Conservation (phyloP, 2,888 invertebrate genomes). For the Cactoblastis cactorum region DNA sequence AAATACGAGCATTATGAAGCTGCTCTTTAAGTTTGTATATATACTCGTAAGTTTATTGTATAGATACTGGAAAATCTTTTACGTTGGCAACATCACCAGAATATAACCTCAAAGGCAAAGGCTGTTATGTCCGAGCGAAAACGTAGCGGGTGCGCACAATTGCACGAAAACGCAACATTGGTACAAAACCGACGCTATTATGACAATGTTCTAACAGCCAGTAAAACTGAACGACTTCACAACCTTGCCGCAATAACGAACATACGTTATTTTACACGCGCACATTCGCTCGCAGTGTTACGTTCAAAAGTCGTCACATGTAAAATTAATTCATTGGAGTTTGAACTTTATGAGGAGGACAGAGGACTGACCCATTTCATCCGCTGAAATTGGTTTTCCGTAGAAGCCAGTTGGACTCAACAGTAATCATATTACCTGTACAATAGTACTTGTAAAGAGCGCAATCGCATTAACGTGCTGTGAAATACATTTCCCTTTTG, state of each 20-base stretch:
- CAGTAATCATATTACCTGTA: conserved; percentile 46
- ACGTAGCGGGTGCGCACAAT: conserved; percentile 53
- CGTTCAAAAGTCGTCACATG: conserved; percentile 18
- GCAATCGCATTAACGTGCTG: conserved; percentile 28
- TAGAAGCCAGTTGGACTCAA: conserved; percentile 41
- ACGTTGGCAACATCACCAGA: conserved; percentile 48
- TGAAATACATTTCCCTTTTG: conserved; percentile 32
- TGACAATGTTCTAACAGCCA: conserved; percentile 44
- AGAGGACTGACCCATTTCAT: conserved; percentile 13
- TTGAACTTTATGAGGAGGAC: conserved; percentile 17
- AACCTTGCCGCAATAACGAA: conserved; percentile 42
- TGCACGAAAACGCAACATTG: conserved; percentile 42
- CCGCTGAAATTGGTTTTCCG: conserved; percentile 22
- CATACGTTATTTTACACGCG: conserved; percentile 41
- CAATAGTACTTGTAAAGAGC: conserved; percentile 26
- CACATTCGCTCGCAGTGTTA: conserved; percentile 23
- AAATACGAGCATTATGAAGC: no score
- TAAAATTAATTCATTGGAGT: conserved; percentile 8
- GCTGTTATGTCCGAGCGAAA: conserved; percentile 59
- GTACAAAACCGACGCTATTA: conserved; percentile 26
- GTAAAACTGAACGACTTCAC: conserved; percentile 31
- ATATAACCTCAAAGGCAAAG: conserved; percentile 73
- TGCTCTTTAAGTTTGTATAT: no score
- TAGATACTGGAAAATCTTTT: conserved; percentile 24
- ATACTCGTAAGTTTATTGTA: not conserved